Base-by-base conservation (phyloP, 2,113 vertebrate species). In the Sterrhoptilus dennistouni region DNA sequence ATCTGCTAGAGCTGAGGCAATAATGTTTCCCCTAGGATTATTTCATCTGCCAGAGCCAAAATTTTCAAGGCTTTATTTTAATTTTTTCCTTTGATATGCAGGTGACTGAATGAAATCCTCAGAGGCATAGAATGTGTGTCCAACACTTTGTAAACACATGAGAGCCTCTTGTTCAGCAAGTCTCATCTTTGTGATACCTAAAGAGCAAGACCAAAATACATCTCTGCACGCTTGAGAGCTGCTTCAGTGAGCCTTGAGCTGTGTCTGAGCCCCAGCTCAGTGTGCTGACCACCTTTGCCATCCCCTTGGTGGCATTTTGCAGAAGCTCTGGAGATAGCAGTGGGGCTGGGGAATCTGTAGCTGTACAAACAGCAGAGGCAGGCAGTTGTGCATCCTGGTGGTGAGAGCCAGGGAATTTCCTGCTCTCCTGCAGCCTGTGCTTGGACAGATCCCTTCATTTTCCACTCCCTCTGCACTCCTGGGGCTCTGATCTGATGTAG, bases 101-200 rank as follows among this genome's bases (percentile, higher is more conserved):
- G 14, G 6, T 63, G 24, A 22, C 29, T 88, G 33, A 57, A 36
- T 1, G 3, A 53, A 63, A 29, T 70, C 36, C 36, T 59, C 0
- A 2, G 20, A 22, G 23, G 14, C n/a, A 40, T 18, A 24, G 17
- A 13, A 5, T 2, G 0, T 5, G 3, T 14, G 9, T 40, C 40
- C 70, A 36, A 2, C 0, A 4, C 28, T 71, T 64, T 11, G 29
- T 54, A 50, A 74, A 79, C 31, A 5, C 0, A 0, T 5, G 11
- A 66, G 35, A 29, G 6, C 6, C 29, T 6, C 12, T 33, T 38
- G 10, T 80, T 89, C 33, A 31, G 49, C 68, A 3, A 1, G 0
- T 21, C 5, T 33, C 6, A 7, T 42, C 49, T 47, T 47, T 24
- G 84, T 56, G 16, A 8, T 56, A 12, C 17, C 29, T 29, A 16